These are phyloP conservation scores for Hoplodrina ambigua DNA, from an alignment of 2,888 invertebrate species.

Conservation along the genomic window DNA sequence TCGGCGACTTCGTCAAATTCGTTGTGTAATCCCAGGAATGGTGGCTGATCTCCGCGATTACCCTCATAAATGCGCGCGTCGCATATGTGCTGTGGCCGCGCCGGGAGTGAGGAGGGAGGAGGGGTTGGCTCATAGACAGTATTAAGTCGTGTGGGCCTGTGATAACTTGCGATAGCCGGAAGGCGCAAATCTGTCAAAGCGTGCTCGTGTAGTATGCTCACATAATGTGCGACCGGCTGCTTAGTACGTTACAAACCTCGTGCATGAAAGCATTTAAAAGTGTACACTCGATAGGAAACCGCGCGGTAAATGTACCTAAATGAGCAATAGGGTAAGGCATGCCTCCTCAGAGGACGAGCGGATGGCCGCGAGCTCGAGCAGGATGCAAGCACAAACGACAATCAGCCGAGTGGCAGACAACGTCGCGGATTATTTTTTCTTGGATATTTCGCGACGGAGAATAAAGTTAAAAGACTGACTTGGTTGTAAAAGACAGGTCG, in stretches of 20 bases:
- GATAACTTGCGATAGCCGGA: background rate
- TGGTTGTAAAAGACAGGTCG: background rate
- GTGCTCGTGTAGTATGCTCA: too few relatives aligned
- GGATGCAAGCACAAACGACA: constrained; percentile 15
- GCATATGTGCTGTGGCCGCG: background rate
- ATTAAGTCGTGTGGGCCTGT: background rate
- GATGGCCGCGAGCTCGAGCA: background rate
- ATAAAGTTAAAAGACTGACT: background rate
- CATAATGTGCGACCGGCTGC: background rate
- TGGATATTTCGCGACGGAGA: background rate
- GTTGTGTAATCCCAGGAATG: constrained; percentile 4
- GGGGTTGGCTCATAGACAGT: background rate
- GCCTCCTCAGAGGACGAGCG: background rate
- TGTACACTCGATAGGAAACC: background rate
- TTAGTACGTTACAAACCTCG: background rate
- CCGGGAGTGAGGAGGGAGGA: background rate
- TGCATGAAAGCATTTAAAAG: too few relatives aligned
- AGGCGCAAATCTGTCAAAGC: background rate
- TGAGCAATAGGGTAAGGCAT: background rate
- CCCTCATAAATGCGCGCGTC: background rate
- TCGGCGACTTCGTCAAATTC: too few relatives aligned
- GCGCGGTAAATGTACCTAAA: background rate
- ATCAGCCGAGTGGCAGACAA: constrained; percentile 13
- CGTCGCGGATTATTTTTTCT: constrained; percentile 5
- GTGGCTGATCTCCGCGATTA: constrained; percentile 1